Evolutionary conservation across 2,113 vertebrate species (phyloP).

Genomic region (chimpanzee (Pan troglodytes)): NHGRI_mPanTro3-v2.1_pri NC_072411.2:28244001-28244500

Average conservation of each 20-base stretch:
- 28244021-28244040: no score
- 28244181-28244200: no score
- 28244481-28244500: neutral
- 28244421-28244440: neutral
- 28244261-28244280: neutral
- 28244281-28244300: neutral
- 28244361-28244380: neutral
- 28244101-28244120: no score
- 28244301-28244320: no score
- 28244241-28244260: neutral
- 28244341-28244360: neutral
- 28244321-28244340: neutral
- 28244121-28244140: no score
- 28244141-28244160: no score
- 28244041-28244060: no score
- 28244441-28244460: no score
- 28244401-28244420: neutral
- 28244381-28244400: neutral
- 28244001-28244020: no score
- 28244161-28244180: no score
- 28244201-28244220: neutral
- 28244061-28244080: no score
- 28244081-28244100: no score
- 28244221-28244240: rapidly evolving
- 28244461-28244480: neutral